Base-by-base conservation (phyloP, 37 sponge, comb jelly and placozoan species). In the Ianthella basta region DNA sequence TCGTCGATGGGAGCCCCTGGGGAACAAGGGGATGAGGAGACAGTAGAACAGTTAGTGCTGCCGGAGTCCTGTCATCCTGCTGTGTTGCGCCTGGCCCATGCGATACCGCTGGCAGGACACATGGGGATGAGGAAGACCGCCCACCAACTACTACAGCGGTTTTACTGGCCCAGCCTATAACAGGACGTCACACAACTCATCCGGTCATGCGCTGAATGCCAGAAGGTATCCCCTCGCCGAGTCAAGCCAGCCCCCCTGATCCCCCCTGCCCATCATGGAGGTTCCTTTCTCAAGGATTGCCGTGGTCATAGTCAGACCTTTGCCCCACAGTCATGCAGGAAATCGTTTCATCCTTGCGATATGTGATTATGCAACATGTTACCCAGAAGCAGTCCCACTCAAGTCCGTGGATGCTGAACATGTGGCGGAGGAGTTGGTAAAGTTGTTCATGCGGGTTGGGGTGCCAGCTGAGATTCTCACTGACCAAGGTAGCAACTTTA, bases 361-460 rank as follows among this genome's bases (percentile, higher is more conserved):
- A 16, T 84, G 88, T 80, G 86, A 87, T 60, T 91, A 88, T 80
- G 88, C 92, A 23, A 91, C 88, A 19, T 1, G 88, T 2, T 91
- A 88, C 41, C 92, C 86, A 56, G 86, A 91, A 66, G 92, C 89
- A 10, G 50, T 74, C 5, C 35, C 36, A 37, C 78, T 74, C 29
- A 74, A 10, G 36, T 25, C 35, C 4, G 33, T 74, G 3, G 36
- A 74, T 34, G 78, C 78, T 5, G 78, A 34, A 5, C 37, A 33
- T 6, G 78, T 74, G 37, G 78, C 78, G 36, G 78, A 74, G 78
- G 35, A 74, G 10, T 24, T 74, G 36, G 30, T 27, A 8, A 33
- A 37, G 41, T 6, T 74, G 24, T 74, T 33, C 41, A 34, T 13
- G 36, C 3, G 36, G 36, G 78, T 74, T n/a, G 78, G 78, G 33